Conservation (phyloP, 2,888 invertebrate genomes). For the Eupeodes latifasciatus region DNA sequence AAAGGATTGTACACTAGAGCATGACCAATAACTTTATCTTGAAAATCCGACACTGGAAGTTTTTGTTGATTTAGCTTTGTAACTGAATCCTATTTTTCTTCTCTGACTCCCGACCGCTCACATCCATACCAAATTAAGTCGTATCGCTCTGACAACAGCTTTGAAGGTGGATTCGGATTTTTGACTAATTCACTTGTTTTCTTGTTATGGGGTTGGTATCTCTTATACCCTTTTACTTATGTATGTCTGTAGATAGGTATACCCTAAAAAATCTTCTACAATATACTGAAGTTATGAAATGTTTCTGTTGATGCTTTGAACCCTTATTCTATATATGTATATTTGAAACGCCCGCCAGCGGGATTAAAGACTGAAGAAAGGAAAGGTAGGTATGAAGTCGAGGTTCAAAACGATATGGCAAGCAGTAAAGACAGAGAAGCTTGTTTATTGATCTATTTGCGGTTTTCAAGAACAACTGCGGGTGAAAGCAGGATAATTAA, state of each 20-base stretch:
- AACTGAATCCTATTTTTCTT: constrained; percentile 5
- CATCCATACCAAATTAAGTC: constrained; percentile 10
- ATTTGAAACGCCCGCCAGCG: neutral
- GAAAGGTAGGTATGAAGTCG: neutral
- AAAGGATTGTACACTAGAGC: too few species aligned
- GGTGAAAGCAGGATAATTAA: constrained; percentile 71
- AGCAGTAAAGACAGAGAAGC: neutral
- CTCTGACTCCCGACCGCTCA: neutral
- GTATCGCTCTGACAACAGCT: constrained; percentile 14
- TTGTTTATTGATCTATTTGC: constrained; percentile 69
- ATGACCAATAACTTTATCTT: too few species aligned
- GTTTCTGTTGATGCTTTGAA: constrained; percentile 42
- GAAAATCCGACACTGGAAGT: neutral
- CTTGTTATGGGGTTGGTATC: constrained; percentile 2
- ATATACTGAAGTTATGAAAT: neutral
- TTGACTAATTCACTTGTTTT: constrained; percentile 48
- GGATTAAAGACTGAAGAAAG: neutral
- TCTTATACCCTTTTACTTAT: neutral
- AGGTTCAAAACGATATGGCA: neutral
- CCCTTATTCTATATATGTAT: neutral
- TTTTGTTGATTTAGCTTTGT: constrained; percentile 3
- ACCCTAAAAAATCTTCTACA: neutral
- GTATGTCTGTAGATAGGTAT: neutral
- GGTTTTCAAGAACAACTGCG: constrained; percentile 62
- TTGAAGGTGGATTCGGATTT: constrained; percentile 41